Conservation (phyloP, 2,888 invertebrate species). For the Marronus borbonicus region DNA sequence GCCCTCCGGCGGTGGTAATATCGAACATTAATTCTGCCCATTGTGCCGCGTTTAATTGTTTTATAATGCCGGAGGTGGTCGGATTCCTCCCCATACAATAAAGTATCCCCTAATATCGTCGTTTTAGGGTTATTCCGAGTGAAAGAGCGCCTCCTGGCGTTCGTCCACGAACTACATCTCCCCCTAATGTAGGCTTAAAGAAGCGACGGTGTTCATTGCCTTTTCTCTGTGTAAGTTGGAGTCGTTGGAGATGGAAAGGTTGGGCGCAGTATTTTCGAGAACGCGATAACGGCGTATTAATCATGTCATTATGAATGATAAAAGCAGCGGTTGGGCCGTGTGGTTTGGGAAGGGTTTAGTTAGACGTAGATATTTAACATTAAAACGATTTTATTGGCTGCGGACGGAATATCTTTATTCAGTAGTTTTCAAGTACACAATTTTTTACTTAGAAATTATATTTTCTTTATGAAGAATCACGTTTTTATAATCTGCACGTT, state of each 20-base stretch:
- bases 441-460: no score
- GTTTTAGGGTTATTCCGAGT: constrained; percentile 12
- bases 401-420: no score
- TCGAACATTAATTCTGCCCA: constrained; percentile 8
- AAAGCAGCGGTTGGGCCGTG: neutral
- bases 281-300: neutral
- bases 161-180: neutral
- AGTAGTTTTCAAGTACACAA: no score
- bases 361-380: neutral
- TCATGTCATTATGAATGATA: constrained; percentile 6
- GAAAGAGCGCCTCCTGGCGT: neutral
- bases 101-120: constrained; percentile 34
- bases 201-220: no score
- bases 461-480: no score
- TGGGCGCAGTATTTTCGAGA: neutral
- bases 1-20: neutral
- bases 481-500: no score
- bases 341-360: neutral
- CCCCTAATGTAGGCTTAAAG: no score
- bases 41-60: constrained; percentile 41
- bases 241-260: no score
- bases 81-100: constrained; percentile 13
- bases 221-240: no score
- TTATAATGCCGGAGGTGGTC: constrained; percentile 35
- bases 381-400: neutral